These are phyloP conservation scores for Plodia interpunctella DNA, from an alignment of 1,140 invertebrate genomes.

Conservation along the genomic window DNA sequence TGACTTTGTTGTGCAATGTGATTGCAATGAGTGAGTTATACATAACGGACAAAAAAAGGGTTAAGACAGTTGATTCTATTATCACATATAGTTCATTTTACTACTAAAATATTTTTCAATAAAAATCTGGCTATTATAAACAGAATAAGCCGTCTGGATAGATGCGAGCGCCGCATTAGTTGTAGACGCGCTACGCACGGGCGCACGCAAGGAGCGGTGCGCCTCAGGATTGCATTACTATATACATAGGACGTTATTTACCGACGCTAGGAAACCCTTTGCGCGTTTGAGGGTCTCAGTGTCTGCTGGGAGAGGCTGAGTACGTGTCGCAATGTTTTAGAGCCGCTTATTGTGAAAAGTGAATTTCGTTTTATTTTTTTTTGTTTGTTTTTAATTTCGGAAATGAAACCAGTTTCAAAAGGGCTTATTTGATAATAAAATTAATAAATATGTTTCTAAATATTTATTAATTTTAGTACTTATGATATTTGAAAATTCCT, in stretches of 20 bases:
- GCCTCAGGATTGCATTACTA: slow-evolving; percentile 24
- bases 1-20: too few relatives aligned
- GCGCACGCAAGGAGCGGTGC: slow-evolving; percentile 9
- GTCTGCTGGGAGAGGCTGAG: not conserved
- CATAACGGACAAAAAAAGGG: too few relatives aligned
- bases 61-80: too few relatives aligned
- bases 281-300: slow-evolving; percentile 4
- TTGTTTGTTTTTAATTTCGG: too few relatives aligned
- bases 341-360: not conserved
- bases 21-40: too few relatives aligned
- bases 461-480: too few relatives aligned
- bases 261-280: slow-evolving; percentile 21
- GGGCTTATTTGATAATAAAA: too few relatives aligned
- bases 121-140: not conserved
- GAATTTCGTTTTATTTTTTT: not conserved
- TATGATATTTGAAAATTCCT: too few relatives aligned
- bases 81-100: too few relatives aligned
- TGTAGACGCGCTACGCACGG: slow-evolving; percentile 20
- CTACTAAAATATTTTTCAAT: too few relatives aligned
- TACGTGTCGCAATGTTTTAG: slow-evolving; percentile 5
- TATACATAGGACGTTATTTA: slow-evolving; percentile 26
- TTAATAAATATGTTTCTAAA: too few relatives aligned
- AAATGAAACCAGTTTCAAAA: too few relatives aligned
- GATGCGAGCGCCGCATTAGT: slow-evolving; percentile 5
- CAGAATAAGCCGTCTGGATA: not conserved